These are phyloP conservation scores for Rana temporaria DNA, from an alignment of 2,113 vertebrate species.

Conservation along the genomic window DNA sequence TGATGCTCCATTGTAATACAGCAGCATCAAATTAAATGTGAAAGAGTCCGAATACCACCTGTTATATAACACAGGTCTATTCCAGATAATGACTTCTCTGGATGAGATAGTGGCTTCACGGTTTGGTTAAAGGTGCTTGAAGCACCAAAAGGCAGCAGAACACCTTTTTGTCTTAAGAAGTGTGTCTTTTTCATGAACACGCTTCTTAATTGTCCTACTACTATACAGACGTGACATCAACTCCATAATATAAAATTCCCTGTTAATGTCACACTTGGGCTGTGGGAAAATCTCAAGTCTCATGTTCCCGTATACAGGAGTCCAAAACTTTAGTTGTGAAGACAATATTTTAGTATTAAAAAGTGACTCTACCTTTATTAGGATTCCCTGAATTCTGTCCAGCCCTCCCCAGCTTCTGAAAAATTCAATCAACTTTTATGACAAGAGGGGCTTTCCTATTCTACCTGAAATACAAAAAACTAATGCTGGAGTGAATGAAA, in stretches of 20 bases:
- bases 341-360: too few species aligned
- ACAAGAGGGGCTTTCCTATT: too few species aligned
- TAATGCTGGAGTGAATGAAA: too few species aligned
- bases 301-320: not conserved
- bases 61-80: too few species aligned
- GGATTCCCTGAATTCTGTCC: too few species aligned
- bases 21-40: too few species aligned
- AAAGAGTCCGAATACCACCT: too few species aligned
- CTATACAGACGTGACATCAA: not conserved
- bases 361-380: too few species aligned
- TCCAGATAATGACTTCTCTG: not conserved
- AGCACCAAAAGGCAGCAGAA: not conserved
- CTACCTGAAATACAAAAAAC: too few species aligned
- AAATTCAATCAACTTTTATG: too few species aligned
- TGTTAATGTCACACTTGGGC: slow-evolving; percentile 13
- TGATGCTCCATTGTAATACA: not conserved
- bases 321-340: not conserved
- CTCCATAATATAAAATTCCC: slow-evolving; percentile 1
- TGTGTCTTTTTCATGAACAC: slow-evolving; percentile 26
- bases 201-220: not conserved
- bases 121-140: slow-evolving; percentile 4
- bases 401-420: too few species aligned
- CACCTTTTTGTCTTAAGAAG: not conserved
- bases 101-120: not conserved
- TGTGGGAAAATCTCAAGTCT: not conserved